Base-by-base conservation (phyloP, 1,140 invertebrate genomes). In the Monomorium pharaonis region DNA sequence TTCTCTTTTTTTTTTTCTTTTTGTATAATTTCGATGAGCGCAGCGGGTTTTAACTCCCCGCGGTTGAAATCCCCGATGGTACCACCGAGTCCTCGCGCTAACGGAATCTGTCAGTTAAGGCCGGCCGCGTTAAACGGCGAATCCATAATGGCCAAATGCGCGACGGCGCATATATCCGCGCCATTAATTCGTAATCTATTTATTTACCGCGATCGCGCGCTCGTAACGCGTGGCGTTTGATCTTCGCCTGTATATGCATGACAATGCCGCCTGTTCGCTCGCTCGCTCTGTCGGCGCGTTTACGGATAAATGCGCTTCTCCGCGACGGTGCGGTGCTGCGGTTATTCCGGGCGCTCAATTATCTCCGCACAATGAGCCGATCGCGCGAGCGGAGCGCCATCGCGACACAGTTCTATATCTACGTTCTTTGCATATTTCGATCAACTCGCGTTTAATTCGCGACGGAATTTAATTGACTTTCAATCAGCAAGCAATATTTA, bases 281-380 rank as follows among this genome's bases (percentile, higher is more conserved):
- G 60, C 30, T 49, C 67, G 56, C 65, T 30, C 65, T 7, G 37
- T 2, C 33, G 33, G 7, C 27, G 33, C 49, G 21, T 27, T 33
- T 21, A 18, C 58, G 42, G 88, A 54, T 51, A 44, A 78, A 62
- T 77, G 78, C 83, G 65, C 72, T 49, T 78, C 87, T 65, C 5
- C 16, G 47, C 5, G 30, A n/a, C 24, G 18, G 24, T 9, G 6
- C 42, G 27, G 30, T n/a, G 54, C 63, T 77, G 42, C 72, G 88
- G 89, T 90, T 93, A 92, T 92, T 93, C 92, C 85, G 86, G 86
- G 90, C 85, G 89, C 90, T 91, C 90, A 93, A 93, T 93, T 91
- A 92, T 92, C 90, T 86, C 30, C 85, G 86, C 89, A 90, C 89
- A 90, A 92, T 92, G 89, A 90, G 72, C 86, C 89, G 92, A 93